Conservation (phyloP, 1,140 invertebrate genomes). For the Holotrichia oblita region DNA sequence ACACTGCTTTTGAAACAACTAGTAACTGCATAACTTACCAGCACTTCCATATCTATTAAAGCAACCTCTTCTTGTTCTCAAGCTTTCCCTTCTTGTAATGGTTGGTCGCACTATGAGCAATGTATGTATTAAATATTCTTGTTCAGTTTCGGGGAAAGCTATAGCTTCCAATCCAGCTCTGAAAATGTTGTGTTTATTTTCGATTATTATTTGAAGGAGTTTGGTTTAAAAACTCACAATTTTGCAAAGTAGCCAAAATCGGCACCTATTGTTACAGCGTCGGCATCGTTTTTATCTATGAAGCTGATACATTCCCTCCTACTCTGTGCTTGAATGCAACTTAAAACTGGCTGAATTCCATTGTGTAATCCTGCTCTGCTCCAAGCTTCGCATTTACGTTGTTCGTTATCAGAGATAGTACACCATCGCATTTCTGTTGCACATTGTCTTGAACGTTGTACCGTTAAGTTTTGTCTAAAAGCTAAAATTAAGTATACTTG, state of each 20-base stretch:
- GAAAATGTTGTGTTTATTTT: slow-evolving; percentile 44
- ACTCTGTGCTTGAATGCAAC: slow-evolving; percentile 45
- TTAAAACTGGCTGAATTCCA: slow-evolving; percentile 68
- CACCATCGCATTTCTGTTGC: slow-evolving; percentile 67
- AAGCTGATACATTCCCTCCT: slow-evolving; percentile 69
- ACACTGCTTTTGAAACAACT: not conserved
- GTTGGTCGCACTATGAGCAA: slow-evolving; percentile 67
- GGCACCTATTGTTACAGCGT: slow-evolving; percentile 73
- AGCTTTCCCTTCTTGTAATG: slow-evolving; percentile 66
- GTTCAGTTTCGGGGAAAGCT: slow-evolving; percentile 65
- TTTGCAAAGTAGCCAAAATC: slow-evolving; percentile 77
- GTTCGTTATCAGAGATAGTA: slow-evolving; percentile 64
- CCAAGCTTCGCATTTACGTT: slow-evolving; percentile 70
- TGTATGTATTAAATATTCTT: slow-evolving; percentile 61
- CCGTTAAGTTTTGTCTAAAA: slow-evolving; percentile 43
- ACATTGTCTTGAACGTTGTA: slow-evolving; percentile 58
- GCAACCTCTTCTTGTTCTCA: slow-evolving; percentile 70
- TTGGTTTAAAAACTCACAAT: slow-evolving; percentile 63
- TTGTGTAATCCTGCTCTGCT: slow-evolving; percentile 63
- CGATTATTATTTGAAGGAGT: slow-evolving; percentile 20
- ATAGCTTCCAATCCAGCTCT: slow-evolving; percentile 63
- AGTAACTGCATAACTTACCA: slow-evolving; percentile 58
- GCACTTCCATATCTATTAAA: slow-evolving; percentile 72
- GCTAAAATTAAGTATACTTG: too few relatives aligned
- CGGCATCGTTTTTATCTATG: slow-evolving; percentile 68